phyloP scores from a whole-genome alignment of 2,797 vertebrate species.

The Oreonectes daqikongensis region DNA sequence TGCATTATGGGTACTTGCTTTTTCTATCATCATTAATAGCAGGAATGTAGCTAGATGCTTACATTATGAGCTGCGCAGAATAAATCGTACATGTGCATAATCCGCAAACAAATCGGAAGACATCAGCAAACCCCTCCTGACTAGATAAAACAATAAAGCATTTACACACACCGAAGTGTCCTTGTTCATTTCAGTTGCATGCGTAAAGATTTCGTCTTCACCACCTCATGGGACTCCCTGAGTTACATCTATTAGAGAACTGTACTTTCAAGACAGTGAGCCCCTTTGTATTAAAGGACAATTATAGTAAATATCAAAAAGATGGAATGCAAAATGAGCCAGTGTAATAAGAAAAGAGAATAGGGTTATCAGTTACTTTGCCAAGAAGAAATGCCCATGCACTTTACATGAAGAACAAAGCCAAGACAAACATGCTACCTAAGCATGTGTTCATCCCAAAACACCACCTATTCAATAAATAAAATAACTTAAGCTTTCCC shows the following conservation, averaged over 20 bases:
- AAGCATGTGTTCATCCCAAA: not conserved
- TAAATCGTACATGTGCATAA: not conserved
- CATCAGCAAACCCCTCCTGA: not conserved
- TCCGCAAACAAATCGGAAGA: not conserved
- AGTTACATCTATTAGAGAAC: not conserved
- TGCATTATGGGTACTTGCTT: not conserved
- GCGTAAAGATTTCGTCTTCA: not conserved
- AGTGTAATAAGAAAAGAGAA: conserved; percentile 10
- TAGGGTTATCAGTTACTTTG: conserved; percentile 28
- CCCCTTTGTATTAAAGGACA: not conserved
- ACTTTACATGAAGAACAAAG: conserved; percentile 23
- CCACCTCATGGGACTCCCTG: not conserved
- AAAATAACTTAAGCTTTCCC: too few species aligned
- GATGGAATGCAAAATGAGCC: conserved; percentile 25
- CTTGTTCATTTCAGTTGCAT: not conserved
- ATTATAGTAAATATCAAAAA: conserved; percentile 16
- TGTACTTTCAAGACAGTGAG: not conserved
- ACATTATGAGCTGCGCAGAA: not conserved
- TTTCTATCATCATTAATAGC: not conserved
- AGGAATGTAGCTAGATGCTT: too few species aligned
- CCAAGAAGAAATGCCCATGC: conserved; percentile 16
- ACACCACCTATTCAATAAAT: too few species aligned
- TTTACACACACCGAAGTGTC: too few species aligned
- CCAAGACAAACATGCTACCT: conserved; percentile 22
- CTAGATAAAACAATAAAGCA: too few species aligned